Evolutionary conservation across 2,113 vertebrate species (phyloP).

Genomic region (Parus major): DNA sequence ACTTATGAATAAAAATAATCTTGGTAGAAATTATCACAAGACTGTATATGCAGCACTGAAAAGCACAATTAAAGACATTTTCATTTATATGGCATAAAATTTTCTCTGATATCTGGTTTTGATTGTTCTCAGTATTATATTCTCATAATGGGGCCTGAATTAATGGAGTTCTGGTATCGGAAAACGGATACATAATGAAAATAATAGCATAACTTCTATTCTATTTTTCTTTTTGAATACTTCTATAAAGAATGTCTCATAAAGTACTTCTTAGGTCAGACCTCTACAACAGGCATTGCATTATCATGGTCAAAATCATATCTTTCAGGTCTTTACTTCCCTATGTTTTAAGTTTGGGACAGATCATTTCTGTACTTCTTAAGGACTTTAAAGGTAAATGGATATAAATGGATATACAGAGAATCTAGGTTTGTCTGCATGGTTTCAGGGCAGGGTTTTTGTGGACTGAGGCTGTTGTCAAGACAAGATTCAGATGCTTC

Average conservation of each 20-base stretch:
- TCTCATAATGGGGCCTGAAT: slow-evolving; percentile 24
- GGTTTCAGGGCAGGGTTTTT: not conserved
- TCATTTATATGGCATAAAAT: not conserved
- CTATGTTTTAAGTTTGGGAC: not conserved
- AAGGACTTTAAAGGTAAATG: not conserved
- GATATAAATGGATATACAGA: too few species aligned
- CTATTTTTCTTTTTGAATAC: not conserved
- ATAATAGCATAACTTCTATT: not conserved
- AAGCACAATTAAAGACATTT: slow-evolving; percentile 27
- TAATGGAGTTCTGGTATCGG: slow-evolving; percentile 16
- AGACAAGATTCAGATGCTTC: not conserved
- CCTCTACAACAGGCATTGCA: not conserved
- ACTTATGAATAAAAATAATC: slow-evolving; percentile 4
- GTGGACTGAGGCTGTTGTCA: not conserved
- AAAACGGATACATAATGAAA: slow-evolving; percentile 3
- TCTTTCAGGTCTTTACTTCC: not conserved
- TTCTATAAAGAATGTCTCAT: not conserved
- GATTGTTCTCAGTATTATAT: not conserved
- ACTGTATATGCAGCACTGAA: not conserved
- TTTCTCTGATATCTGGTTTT: not conserved
- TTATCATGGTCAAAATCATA: not conserved
- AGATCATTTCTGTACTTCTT: not conserved
- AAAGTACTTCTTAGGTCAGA: not conserved
- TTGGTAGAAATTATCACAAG: not conserved
- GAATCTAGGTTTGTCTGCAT: not conserved